phyloP scores from a whole-genome alignment of 2,113 vertebrate genomes.

The Alethe castanea region DNA sequence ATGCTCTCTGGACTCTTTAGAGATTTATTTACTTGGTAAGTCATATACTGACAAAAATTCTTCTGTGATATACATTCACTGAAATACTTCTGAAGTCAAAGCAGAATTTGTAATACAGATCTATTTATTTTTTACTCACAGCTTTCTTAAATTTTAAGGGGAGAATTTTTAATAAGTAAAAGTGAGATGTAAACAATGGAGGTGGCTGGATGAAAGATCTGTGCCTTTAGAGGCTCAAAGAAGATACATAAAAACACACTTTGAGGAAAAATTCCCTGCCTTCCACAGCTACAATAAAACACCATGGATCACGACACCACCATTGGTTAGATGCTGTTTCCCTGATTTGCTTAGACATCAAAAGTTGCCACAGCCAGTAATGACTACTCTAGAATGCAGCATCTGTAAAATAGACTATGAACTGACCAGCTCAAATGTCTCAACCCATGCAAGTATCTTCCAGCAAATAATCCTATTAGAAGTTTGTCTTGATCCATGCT shows the following conservation, averaged over 20 bases:
- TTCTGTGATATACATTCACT: not conserved
- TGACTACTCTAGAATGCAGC: not conserved
- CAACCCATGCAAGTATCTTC: not conserved
- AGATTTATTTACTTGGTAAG: not conserved
- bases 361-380: not conserved
- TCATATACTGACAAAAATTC: not conserved
- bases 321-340: not conserved
- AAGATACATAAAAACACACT: not conserved
- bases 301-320: fast-evolving
- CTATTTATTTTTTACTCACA: not conserved
- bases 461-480: not conserved
- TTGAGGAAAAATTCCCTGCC: not conserved
- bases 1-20: not conserved
- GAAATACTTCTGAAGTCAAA: not conserved
- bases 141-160: not conserved
- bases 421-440: not conserved
- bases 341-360: not conserved
- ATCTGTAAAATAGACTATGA: not conserved
- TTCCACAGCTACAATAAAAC: not conserved
- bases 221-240: not conserved
- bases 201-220: not conserved
- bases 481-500: not conserved
- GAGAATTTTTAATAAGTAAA: not conserved
- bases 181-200: not conserved
- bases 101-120: not conserved